Evolutionary conservation across 2,888 invertebrate genomes (phyloP).

Genomic region (Notodonta dromedarius): DNA sequence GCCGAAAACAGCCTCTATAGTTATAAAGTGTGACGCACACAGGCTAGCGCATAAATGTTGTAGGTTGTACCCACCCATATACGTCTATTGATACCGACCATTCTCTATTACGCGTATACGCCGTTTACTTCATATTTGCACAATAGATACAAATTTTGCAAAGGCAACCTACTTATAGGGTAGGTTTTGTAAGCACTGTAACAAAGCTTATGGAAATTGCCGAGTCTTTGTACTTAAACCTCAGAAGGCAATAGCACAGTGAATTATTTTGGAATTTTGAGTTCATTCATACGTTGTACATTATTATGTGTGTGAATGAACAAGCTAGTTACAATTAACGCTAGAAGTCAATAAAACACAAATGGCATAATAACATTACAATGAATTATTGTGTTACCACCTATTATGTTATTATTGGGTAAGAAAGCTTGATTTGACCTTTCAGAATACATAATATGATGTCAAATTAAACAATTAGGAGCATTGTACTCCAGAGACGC

Average conservation of each 20-base stretch:
- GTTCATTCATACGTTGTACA: conserved; percentile 13
- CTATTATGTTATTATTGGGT: conserved; percentile 32
- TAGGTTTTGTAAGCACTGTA: conserved; percentile 38
- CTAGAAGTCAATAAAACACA: conserved; percentile 15
- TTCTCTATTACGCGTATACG: conserved; percentile 32
- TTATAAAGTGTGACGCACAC: conserved; percentile 14
- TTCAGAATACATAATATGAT: conserved; percentile 27
- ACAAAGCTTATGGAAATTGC: conserved; percentile 33
- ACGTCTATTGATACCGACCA: conserved; percentile 33
- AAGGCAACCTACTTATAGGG: conserved; percentile 40
- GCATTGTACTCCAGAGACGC: conserved; percentile 13
- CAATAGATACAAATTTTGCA: conserved; percentile 45
- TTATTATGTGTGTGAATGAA: conserved; percentile 23
- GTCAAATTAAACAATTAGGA: conserved; percentile 15
- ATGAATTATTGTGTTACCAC: conserved; percentile 30
- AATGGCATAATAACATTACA: conserved; percentile 27
- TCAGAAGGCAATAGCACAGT: conserved; percentile 12
- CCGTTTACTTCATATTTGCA: conserved; percentile 52
- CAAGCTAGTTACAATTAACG: conserved; percentile 18
- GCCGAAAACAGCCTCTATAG: conserved; percentile 13
- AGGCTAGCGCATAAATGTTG: conserved; percentile 13
- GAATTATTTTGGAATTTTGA: conserved; percentile 22
- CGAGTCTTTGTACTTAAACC: conserved; percentile 11
- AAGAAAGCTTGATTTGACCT: conserved; percentile 22
- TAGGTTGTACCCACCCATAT: neutral